A percentile compares a stretch with the other conserved stretches of the same genome.
Evolutionary conservation across 2,797 vertebrate species (phyloP).

Genomic region (Chelidonichthys spinosus): DNA sequence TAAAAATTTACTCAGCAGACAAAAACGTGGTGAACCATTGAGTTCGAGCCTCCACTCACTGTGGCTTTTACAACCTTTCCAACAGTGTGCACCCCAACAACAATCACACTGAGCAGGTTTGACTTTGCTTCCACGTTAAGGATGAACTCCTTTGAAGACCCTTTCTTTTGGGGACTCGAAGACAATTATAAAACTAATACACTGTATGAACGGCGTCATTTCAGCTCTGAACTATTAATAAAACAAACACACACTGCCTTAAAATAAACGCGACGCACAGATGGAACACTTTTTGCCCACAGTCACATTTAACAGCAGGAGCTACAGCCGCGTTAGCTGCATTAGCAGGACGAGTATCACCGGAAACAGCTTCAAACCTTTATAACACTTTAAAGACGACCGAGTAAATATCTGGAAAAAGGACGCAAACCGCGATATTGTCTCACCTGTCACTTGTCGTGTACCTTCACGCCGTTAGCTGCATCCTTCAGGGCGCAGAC

Average conservation of each 20-base stretch:
- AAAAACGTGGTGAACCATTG: too few relatives aligned
- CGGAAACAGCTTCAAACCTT: background rate
- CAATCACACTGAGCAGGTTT: background rate
- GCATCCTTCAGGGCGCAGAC: conserved; percentile 78
- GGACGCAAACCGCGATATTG: fast-evolving
- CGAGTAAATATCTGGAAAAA: background rate
- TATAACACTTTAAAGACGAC: fast-evolving
- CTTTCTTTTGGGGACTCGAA: background rate
- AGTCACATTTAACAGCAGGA: background rate
- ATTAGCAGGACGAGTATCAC: fast-evolving
- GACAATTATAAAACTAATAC: background rate
- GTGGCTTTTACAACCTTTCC: too few relatives aligned
- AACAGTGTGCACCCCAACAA: too few relatives aligned
- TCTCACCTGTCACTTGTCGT: conserved; percentile 55
- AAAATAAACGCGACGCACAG: background rate
- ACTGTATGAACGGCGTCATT: fast-evolving
- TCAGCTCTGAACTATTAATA: background rate
- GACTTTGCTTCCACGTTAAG: conserved; percentile 10
- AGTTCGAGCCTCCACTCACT: too few relatives aligned
- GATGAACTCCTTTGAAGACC: background rate
- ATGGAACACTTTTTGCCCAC: conserved; percentile 1
- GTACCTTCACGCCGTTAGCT: conserved; percentile 70
- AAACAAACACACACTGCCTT: background rate
- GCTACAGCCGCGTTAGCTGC: fast-evolving
- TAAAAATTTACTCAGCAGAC: too few relatives aligned